Conservation (phyloP, 1,140 invertebrate species). For the Drosophila tsacasi region DNA sequence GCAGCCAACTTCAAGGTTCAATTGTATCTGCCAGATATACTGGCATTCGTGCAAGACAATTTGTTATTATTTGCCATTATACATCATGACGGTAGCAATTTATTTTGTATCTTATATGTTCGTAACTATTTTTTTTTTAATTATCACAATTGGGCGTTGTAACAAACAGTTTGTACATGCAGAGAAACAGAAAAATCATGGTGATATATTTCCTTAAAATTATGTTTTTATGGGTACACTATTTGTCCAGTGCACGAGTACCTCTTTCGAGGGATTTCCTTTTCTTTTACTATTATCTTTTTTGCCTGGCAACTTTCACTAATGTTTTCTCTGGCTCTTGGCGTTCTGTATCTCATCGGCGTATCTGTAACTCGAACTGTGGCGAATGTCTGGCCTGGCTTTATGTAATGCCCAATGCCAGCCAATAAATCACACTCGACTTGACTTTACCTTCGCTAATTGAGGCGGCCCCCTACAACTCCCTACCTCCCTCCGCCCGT, state of each 20-base stretch:
- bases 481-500: not conserved
- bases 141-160: conserved; percentile 66
- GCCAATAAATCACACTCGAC: conserved; percentile 43
- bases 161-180: conserved; percentile 29
- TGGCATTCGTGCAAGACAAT: conserved; percentile 63
- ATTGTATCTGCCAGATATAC: conserved; percentile 70
- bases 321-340: conserved; percentile 28
- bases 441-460: conserved; percentile 55
- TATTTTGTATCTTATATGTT: conserved; percentile 33
- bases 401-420: conserved; percentile 51
- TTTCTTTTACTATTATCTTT: conserved; percentile 25
- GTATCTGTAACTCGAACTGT: conserved; percentile 12
- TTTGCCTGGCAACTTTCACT: conserved; percentile 64
- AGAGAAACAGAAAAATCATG: not conserved
- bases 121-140: conserved; percentile 63
- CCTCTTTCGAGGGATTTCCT: conserved; percentile 28
- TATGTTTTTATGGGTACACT: not conserved
- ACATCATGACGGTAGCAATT: conserved; percentile 75
- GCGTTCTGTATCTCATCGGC: conserved; percentile 19
- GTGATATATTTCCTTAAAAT: not conserved
- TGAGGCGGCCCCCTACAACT: not conserved
- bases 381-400: conserved; percentile 11
- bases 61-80: conserved; percentile 82
- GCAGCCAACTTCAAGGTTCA: conserved; percentile 69
- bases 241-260: conserved; percentile 5